phyloP scores from a whole-genome alignment of 2,888 invertebrate genomes.

The Coleophora flavipennella region DNA sequence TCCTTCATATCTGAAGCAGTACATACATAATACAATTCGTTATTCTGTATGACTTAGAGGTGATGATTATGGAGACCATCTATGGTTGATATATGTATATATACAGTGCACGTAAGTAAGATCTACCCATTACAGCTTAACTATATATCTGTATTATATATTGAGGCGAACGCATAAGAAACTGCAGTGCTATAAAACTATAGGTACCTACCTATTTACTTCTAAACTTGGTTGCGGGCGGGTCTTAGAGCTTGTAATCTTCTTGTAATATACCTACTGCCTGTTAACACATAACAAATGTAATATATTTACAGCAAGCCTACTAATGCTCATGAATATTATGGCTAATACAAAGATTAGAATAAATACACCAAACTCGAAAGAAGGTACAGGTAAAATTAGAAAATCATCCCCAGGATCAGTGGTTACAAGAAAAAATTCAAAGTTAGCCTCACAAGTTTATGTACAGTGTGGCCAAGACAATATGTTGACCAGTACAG shows the following conservation, averaged over 20 bases:
- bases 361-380: conserved; percentile 42
- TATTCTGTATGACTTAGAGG: conserved; percentile 50
- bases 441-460: neutral
- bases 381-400: conserved; percentile 32
- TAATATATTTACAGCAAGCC: conserved; percentile 1
- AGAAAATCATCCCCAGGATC: conserved; percentile 28
- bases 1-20: conserved; percentile 65
- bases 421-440: conserved; percentile 1
- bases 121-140: conserved; percentile 29
- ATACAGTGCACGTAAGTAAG: conserved; percentile 61
- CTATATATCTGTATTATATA: too few relatives aligned
- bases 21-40: conserved; percentile 58
- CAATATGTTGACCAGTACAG: neutral
- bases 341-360: conserved; percentile 63
- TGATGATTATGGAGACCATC: conserved; percentile 63
- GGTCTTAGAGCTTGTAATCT: conserved; percentile 18
- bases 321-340: conserved; percentile 8
- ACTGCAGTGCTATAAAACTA: neutral
- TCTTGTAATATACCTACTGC: conserved; percentile 40
- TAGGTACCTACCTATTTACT: too few relatives aligned
- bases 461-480: neutral
- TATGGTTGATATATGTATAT: conserved; percentile 30
- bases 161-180: too few relatives aligned
- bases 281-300: conserved; percentile 7
- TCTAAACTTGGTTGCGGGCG: conserved; percentile 44